A percentile compares a stretch with the other conserved stretches of the same genome.
These are phyloP conservation scores for Silurus aristotelis DNA, from an alignment of 2,797 vertebrate genomes.

Conservation along the genomic window DNA sequence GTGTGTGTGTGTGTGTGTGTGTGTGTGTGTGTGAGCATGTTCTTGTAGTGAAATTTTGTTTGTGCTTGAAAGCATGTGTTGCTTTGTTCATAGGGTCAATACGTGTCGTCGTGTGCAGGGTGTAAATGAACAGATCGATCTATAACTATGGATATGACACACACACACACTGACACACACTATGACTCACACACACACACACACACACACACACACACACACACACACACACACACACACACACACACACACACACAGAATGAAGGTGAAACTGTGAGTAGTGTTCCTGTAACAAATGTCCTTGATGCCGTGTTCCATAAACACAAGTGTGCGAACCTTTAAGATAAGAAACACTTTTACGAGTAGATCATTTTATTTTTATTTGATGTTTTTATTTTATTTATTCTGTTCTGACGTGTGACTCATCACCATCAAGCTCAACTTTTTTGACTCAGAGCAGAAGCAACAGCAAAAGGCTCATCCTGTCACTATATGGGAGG, in stretches of 20 bases:
- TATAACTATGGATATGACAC: conserved; percentile 25
- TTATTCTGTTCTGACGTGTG: neutral
- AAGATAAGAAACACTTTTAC: neutral
- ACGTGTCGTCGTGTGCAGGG: conserved; percentile 43
- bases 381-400: neutral
- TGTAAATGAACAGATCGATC: conserved; percentile 44
- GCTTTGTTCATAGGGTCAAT: conserved; percentile 58
- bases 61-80: conserved; percentile 60
- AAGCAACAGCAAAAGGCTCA: neutral
- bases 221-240: conserved; percentile 22
- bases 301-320: neutral
- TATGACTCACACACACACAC: conserved; percentile 15
- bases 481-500: neutral
- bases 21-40: conserved; percentile 17
- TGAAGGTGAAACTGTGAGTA: conserved; percentile 18
- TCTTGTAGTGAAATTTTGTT: conserved; percentile 59
- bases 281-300: neutral
- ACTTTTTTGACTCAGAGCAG: neutral
- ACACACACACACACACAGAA: conserved; percentile 4
- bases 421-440: neutral
- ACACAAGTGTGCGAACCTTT: neutral
- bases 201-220: conserved; percentile 9
- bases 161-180: neutral
- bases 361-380: neutral
- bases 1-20: conserved; percentile 20